Conservation (phyloP, 2,113 vertebrate genomes). For the Nothobranchius furzeri region DNA sequence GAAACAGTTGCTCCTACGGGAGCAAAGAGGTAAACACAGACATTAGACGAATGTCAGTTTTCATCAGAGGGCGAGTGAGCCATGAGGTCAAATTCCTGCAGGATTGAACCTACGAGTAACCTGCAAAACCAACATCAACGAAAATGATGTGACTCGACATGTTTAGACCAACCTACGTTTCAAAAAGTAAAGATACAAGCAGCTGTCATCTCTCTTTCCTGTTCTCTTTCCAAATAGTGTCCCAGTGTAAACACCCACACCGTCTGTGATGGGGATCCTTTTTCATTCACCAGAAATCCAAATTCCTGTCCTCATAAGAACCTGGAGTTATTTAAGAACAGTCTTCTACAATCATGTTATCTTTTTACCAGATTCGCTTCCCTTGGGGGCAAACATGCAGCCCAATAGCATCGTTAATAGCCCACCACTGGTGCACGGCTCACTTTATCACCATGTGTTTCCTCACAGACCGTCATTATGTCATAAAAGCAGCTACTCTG, state of each 20-base stretch:
- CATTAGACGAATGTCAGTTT: conserved; percentile 35
- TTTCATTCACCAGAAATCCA: neutral
- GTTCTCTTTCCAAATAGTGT: conserved; percentile 4
- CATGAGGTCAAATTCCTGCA: conserved; percentile 53
- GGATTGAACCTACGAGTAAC: conserved; percentile 59
- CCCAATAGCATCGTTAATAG: conserved; percentile 45
- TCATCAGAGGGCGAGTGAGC: conserved; percentile 14
- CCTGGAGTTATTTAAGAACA: conserved; percentile 21
- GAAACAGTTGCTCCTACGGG: conserved; percentile 5
- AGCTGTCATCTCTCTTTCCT: neutral
- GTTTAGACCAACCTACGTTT: conserved; percentile 12
- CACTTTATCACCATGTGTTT: conserved; percentile 27
- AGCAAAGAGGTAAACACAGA: conserved; percentile 7
- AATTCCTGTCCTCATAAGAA: neutral
- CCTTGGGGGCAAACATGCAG: conserved; percentile 43
- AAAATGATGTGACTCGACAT: conserved; percentile 43
- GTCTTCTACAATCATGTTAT: conserved; percentile 34
- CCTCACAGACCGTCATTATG: conserved; percentile 51
- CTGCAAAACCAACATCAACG: conserved; percentile 43
- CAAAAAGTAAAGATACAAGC: neutral
- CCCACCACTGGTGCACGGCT: conserved; percentile 18
- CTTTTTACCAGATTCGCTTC: conserved; percentile 50
- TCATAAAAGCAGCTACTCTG: conserved; percentile 40
- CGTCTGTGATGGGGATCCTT: too few relatives aligned
- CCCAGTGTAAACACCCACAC: conserved; percentile 8